phyloP scores from a whole-genome alignment of 2,888 invertebrate genomes.

The Lasius fuliginosus region DNA sequence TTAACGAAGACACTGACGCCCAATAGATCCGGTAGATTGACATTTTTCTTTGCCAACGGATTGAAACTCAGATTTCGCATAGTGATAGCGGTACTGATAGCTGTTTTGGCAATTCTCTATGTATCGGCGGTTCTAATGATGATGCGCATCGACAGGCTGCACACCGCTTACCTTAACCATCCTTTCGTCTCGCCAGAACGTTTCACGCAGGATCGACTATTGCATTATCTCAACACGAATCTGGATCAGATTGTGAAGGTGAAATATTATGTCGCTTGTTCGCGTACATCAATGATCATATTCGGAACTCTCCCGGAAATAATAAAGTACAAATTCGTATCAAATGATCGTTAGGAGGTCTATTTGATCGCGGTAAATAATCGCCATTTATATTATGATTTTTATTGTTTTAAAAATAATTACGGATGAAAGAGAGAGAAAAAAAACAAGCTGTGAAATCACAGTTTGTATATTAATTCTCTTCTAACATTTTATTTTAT shows the following conservation, averaged over 20 bases:
- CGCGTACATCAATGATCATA: background rate
- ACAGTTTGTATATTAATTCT: background rate
- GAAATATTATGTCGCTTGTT: slow-evolving; percentile 64
- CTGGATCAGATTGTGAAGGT: slow-evolving; percentile 94
- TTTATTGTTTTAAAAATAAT: background rate
- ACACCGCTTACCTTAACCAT: slow-evolving; percentile 83
- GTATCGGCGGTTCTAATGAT: slow-evolving; percentile 84
- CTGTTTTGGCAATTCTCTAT: slow-evolving; percentile 82
- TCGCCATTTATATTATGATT: background rate
- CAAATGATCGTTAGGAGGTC: background rate
- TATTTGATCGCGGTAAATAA: background rate
- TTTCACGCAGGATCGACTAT: slow-evolving; percentile 82
- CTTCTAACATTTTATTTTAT: background rate
- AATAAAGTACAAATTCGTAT: slow-evolving; percentile 28
- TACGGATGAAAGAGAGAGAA: background rate
- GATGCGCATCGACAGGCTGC: slow-evolving; percentile 83
- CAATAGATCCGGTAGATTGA: slow-evolving; percentile 48
- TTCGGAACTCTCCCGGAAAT: slow-evolving; percentile 3
- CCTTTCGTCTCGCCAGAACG: slow-evolving; percentile 83
- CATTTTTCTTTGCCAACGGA: slow-evolving; percentile 63
- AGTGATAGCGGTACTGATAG: slow-evolving; percentile 81
- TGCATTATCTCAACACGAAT: slow-evolving; percentile 90
- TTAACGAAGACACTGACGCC: slow-evolving; percentile 54
- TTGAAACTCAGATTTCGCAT: slow-evolving; percentile 76
- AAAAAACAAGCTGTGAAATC: background rate